Evolutionary conservation across 2,888 invertebrate species (phyloP), one percentile per base, ranked within the genome.

Genomic region (Asteroscopus sphinx): DNA sequence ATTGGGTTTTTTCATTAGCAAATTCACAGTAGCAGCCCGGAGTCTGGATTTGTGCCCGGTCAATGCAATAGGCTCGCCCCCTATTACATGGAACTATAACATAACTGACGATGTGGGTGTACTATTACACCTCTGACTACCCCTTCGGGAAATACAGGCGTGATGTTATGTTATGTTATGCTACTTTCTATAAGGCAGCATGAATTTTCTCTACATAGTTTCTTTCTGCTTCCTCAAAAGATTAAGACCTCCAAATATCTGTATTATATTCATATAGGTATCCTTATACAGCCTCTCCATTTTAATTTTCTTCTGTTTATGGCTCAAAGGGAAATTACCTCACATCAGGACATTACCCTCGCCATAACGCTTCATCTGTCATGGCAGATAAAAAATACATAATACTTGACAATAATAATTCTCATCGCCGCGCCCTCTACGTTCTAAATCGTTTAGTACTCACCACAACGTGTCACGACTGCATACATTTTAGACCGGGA

Each of bases 381-480:
- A 84, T 42, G 52, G 51, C 41, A 83, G 80, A 86, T 88, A 84
- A 86, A 86, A 85, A 86, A 86, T n/a, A n/a, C n/a, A n/a, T 87
- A 86, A 86, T 80, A 78, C 81, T 79, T 76, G 59, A 82, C 86
- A 87, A 87, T 86, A 87, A 87, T 88, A 81, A 88, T 86, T 84
- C 85, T 74, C 81, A 79, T 84, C 80, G 76, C 76, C 12, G n/a
- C 30, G 73, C 77, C 80, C n/a, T n/a, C n/a, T n/a, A 59, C 67
- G 67, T 76, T 79, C 78, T 82, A 82, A 85, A 86, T 84, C 83
- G 83, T 73, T 73, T 73, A 80, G 77, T 78, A 79, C 72, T 73
- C 68, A 64, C 77, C 68, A 64, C 77, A 59, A 80, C 87, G 86
- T 87, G 87, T 81, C 77, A 58, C 67, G 85, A 88, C 82, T 87